phyloP scores from a whole-genome alignment of 2,888 invertebrate genomes.

The Acanthosoma haemorrhoidale region DNA sequence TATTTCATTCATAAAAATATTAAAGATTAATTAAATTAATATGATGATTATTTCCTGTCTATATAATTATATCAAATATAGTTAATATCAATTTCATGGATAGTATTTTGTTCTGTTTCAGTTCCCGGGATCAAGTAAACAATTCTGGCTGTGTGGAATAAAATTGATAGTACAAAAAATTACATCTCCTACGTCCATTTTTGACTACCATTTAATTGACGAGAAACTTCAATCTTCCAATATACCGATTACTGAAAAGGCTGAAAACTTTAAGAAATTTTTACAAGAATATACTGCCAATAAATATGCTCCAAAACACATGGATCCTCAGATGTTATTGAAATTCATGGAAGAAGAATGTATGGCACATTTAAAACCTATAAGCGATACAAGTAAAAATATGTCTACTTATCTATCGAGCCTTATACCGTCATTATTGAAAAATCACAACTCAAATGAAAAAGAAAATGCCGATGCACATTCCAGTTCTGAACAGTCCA shows the following conservation, averaged over 20 bases:
- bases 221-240: conserved; percentile 41
- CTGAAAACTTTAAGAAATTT: conserved; percentile 42
- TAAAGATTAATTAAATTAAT: no score
- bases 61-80: no score
- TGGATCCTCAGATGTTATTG: conserved; percentile 39
- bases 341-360: conserved; percentile 41
- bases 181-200: conserved; percentile 18
- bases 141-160: conserved; percentile 49
- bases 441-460: conserved; percentile 1
- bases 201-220: conserved; percentile 41
- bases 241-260: conserved; percentile 41
- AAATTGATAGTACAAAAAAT: conserved; percentile 44
- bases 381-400: conserved; percentile 38
- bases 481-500: background rate
- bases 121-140: conserved; percentile 46
- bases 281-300: conserved; percentile 39
- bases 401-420: conserved; percentile 39
- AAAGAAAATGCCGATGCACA: background rate
- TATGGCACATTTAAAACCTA: conserved; percentile 34
- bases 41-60: no score
- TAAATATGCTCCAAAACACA: conserved; percentile 25
- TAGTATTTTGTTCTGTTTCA: conserved; percentile 42
- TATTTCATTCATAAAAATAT: no score
- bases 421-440: conserved; percentile 39
- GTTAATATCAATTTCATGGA: no score